Percentiles rank a stretch among this genome's conserved stretches.
Conservation (phyloP, 2,888 invertebrate species). For the Ceraclea dissimilis region DNA sequence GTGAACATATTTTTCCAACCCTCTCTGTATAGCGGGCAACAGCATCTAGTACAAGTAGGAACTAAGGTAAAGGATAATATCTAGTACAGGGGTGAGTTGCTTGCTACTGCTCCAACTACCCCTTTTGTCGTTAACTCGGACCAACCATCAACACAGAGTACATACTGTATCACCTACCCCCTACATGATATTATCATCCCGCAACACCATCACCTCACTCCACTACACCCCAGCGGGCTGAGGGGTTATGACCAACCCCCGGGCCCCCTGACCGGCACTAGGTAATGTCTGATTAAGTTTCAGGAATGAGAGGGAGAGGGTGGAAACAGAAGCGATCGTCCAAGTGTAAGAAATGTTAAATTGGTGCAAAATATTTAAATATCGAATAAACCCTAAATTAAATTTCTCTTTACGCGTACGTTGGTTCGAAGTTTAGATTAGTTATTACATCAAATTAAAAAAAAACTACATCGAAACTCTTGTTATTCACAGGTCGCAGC, state of each 20-base stretch:
- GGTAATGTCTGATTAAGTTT: neutral
- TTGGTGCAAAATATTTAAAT: too few species aligned
- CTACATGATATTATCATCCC: neutral
- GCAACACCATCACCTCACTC: neutral
- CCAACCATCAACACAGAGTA: constrained; percentile 5
- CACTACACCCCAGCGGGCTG: too few species aligned
- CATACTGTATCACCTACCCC: neutral
- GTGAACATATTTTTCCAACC: too few species aligned
- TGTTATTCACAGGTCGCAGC: too few species aligned
- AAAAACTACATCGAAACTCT: too few species aligned
- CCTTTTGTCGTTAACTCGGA: constrained; percentile 19
- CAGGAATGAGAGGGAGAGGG: neutral
- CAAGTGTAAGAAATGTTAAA: too few species aligned
- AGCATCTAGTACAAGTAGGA: too few species aligned
- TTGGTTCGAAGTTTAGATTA: too few species aligned
- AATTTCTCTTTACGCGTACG: too few species aligned
- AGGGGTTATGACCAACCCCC: neutral
- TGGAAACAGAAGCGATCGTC: neutral
- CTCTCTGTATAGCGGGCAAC: too few species aligned
- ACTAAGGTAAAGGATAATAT: neutral
- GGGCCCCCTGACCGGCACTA: neutral
- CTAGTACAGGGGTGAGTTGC: constrained; percentile 7
- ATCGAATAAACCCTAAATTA: too few species aligned
- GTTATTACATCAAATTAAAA: too few species aligned
- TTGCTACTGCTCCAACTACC: neutral